Conservation (phyloP, 1,140 invertebrate species). For the Rhagoletis zephyria region DNA sequence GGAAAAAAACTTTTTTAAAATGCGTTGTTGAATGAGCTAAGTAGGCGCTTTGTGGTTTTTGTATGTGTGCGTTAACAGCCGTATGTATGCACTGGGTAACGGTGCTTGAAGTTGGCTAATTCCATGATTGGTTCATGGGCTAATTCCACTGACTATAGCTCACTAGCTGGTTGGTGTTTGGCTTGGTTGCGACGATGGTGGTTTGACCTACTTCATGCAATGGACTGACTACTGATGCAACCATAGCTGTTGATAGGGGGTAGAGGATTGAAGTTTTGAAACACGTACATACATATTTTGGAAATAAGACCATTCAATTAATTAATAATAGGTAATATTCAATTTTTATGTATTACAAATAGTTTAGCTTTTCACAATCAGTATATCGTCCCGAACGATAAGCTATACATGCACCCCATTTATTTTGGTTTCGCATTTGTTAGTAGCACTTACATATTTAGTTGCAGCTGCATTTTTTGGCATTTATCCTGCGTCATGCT, state of each 20-base stretch:
- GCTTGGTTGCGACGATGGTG: not conserved
- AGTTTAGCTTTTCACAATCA: no score
- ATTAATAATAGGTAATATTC: no score
- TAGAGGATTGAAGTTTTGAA: not conserved
- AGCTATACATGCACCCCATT: not conserved
- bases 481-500: constrained; percentile 9
- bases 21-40: not conserved
- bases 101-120: constrained; percentile 11
- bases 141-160: not conserved
- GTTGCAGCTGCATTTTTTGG: constrained; percentile 12
- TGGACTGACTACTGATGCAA: not conserved
- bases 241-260: not conserved
- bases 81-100: constrained; percentile 9
- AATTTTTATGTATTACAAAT: no score
- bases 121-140: no score
- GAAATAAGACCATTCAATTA: no score
- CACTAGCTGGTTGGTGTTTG: constrained; percentile 24
- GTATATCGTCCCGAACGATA: not conserved
- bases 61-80: not conserved
- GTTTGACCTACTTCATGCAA: constrained; percentile 40
- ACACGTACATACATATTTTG: no score
- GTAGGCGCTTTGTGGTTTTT: constrained; percentile 1
- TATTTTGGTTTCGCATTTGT: not conserved
- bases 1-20: not conserved
- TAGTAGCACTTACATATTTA: not conserved